phyloP scores from a whole-genome alignment of 2,797 vertebrate genomes.

The Peromyscus melanophrys region DNA sequence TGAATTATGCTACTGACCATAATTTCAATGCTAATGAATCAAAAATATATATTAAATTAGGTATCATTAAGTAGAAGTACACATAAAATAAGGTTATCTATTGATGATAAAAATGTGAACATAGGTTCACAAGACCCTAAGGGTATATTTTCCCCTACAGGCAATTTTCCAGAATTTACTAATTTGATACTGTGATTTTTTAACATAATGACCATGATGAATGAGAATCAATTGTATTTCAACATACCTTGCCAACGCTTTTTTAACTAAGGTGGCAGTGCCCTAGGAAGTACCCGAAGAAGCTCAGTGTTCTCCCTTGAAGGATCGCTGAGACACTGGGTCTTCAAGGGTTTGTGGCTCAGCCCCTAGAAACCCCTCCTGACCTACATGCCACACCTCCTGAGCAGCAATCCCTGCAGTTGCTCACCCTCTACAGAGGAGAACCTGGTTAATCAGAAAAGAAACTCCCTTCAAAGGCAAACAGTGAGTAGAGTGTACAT shows the following conservation, averaged over 20 bases:
- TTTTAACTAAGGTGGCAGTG: not conserved
- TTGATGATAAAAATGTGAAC: constrained; percentile 14
- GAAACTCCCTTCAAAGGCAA: constrained; percentile 87
- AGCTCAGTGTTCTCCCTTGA: not conserved
- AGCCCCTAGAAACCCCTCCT: not conserved
- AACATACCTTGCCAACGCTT: not conserved
- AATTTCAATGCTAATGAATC: constrained; percentile 29
- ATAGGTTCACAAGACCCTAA: not conserved
- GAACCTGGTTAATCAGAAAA: constrained; percentile 84
- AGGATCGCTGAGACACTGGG: not conserved
- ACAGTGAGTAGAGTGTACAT: constrained; percentile 86
- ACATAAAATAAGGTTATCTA: constrained; percentile 14
- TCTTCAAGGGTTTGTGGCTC: not conserved
- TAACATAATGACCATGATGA: not conserved
- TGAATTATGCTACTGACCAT: not conserved
- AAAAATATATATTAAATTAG: not conserved
- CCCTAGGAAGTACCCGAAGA: not conserved
- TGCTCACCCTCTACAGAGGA: constrained; percentile 32
- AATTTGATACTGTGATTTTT: not conserved
- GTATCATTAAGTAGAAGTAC: constrained; percentile 35
- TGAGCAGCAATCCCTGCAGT: not conserved
- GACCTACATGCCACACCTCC: not conserved
- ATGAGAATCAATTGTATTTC: not conserved
- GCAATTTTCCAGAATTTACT: not conserved
- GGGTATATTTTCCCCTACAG: not conserved